Evolutionary conservation across 2,113 vertebrate genomes (phyloP).

Genomic region (Toxotes chatareus): DNA sequence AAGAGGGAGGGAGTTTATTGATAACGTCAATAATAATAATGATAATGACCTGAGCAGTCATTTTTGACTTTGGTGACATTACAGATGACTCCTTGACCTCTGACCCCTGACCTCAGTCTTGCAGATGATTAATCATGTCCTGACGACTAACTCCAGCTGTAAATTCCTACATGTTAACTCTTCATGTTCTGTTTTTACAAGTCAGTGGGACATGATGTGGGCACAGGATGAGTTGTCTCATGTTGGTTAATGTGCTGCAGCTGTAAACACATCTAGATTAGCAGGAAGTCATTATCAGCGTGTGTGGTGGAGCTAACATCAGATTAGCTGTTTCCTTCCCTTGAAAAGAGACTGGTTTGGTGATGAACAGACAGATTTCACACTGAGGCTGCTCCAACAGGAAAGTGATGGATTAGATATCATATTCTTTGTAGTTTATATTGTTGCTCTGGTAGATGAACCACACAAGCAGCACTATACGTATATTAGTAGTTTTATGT

Average conservation of each 20-base stretch:
- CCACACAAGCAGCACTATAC: background rate
- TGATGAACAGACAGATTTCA: background rate
- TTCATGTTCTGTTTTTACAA: constrained; percentile 29
- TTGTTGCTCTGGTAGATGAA: background rate
- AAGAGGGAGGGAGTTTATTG: constrained; percentile 26
- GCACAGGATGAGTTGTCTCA: constrained; percentile 37
- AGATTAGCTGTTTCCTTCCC: constrained; percentile 15
- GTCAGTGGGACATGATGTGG: constrained; percentile 20
- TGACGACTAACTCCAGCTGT: constrained; percentile 36
- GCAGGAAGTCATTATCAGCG: constrained; percentile 24
- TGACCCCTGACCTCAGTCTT: constrained; percentile 13
- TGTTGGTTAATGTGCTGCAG: constrained; percentile 57
- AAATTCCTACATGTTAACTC: constrained; percentile 42
- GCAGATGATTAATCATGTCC: background rate
- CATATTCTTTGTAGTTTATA: no score
- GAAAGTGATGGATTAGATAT: background rate
- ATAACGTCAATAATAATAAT: background rate
- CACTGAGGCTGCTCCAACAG: background rate
- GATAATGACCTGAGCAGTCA: constrained; percentile 17
- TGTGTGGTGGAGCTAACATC: constrained; percentile 7
- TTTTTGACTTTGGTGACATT: background rate
- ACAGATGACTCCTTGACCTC: background rate
- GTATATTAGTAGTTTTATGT: background rate
- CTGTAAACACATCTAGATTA: constrained; percentile 58
- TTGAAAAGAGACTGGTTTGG: background rate